phyloP scores from a whole-genome alignment of 2,797 vertebrate genomes.

The Lithobates pipiens region DNA sequence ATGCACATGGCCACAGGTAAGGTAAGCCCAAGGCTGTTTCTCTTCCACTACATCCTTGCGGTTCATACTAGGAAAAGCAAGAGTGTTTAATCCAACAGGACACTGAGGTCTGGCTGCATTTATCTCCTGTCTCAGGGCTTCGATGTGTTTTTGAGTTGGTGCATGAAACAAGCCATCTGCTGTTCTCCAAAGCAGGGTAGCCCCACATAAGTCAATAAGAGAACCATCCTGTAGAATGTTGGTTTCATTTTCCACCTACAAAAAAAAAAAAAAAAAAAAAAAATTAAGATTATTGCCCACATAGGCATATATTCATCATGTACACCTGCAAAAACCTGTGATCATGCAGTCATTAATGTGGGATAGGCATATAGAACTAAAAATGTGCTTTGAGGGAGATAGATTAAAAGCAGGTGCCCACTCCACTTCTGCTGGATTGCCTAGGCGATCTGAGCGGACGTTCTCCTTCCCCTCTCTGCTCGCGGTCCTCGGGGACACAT shows the following conservation, averaged over 20 bases:
- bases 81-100: slow-evolving; percentile 89
- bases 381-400: too few relatives aligned
- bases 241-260: slow-evolving; percentile 93
- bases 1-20: slow-evolving; percentile 94
- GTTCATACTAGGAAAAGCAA: slow-evolving; percentile 97
- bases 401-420: too few relatives aligned
- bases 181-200: slow-evolving; percentile 94
- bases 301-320: too few relatives aligned
- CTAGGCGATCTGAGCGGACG: too few relatives aligned
- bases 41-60: slow-evolving; percentile 92
- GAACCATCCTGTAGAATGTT: slow-evolving; percentile 95
- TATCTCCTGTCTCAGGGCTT: slow-evolving; percentile 89
- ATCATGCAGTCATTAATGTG: too few relatives aligned
- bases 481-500: too few relatives aligned
- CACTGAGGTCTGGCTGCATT: slow-evolving; percentile 83
- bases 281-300: too few relatives aligned
- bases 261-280: neutral
- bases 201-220: slow-evolving; percentile 95
- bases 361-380: too few relatives aligned
- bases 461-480: too few relatives aligned
- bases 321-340: too few relatives aligned
- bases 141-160: slow-evolving; percentile 96
- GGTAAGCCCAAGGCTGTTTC: slow-evolving; percentile 96
- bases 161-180: slow-evolving; percentile 94
- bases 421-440: too few relatives aligned